Conservation (phyloP, 1,140 invertebrate species). For the Asbolus verrucosus region DNA sequence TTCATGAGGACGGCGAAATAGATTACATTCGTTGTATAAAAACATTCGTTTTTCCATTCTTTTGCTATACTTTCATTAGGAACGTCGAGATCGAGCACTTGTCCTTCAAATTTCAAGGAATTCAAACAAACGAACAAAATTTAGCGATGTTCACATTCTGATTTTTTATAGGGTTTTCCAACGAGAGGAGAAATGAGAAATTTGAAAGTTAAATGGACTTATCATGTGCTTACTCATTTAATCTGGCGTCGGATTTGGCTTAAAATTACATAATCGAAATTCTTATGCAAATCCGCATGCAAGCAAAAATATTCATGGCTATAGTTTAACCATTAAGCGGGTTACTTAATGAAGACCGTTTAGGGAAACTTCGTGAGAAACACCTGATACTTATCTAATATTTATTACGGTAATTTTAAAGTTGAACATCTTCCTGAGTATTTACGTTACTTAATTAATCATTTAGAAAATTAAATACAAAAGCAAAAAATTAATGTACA, state of each 20-base stretch:
- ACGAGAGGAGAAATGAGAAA: conserved; percentile 1
- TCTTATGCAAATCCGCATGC: conserved; percentile 2
- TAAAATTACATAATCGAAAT: conserved; percentile 9
- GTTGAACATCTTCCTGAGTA: conserved; percentile 4
- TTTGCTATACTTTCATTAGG: too few relatives aligned
- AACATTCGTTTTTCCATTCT: too few relatives aligned
- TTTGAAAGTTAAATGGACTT: not conserved
- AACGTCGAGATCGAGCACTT: too few relatives aligned
- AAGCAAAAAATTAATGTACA: too few relatives aligned
- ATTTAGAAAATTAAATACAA: too few relatives aligned
- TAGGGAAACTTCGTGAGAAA: conserved; percentile 10
- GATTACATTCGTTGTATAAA: too few relatives aligned
- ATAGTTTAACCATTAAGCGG: conserved; percentile 25
- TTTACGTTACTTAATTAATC: not conserved
- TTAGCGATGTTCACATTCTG: too few relatives aligned
- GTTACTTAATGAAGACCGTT: conserved; percentile 20
- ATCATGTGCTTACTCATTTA: too few relatives aligned
- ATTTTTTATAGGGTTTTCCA: not conserved
- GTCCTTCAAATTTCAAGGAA: too few relatives aligned
- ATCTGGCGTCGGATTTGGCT: not conserved
- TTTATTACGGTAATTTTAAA: conserved; percentile 17
- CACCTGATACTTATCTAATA: conserved; percentile 32
- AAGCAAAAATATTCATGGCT: not conserved
- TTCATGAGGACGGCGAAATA: too few relatives aligned
- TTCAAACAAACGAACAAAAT: too few relatives aligned